Evolutionary conservation across 2,797 vertebrate genomes (phyloP).

Genomic region (Enteromius paludinosus): DNA sequence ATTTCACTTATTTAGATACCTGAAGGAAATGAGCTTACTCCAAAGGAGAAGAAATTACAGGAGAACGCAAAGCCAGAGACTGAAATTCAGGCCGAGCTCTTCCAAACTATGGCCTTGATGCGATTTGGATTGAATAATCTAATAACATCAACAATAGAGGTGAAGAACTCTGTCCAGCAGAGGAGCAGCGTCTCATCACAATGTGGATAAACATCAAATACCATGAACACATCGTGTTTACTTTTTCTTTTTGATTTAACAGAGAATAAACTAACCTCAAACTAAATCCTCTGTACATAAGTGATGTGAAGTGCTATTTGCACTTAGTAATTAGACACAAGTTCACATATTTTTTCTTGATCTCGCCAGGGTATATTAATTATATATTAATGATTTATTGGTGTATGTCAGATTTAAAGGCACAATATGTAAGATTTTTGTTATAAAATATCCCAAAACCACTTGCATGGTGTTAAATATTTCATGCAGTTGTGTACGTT

Average conservation of each 20-base stretch:
- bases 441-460: too few relatives aligned
- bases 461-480: too few relatives aligned
- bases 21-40: conserved; percentile 45
- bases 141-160: neutral
- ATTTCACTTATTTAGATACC: conserved; percentile 44
- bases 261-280: neutral
- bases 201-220: conserved; percentile 19
- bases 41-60: conserved; percentile 32
- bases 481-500: too few relatives aligned
- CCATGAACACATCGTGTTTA: neutral
- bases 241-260: neutral
- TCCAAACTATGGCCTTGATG: conserved; percentile 47
- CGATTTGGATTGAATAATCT: conserved; percentile 44
- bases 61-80: conserved; percentile 49
- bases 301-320: neutral
- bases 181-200: conserved; percentile 12
- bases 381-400: neutral
- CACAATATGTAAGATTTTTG: too few relatives aligned
- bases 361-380: neutral
- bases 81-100: conserved; percentile 31
- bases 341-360: neutral
- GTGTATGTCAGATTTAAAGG: neutral
- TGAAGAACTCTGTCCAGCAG: conserved; percentile 2
- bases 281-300: neutral
- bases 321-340: neutral